These are phyloP conservation scores for Conus ventricosus DNA, from an alignment of 1,140 invertebrate genomes.

Conservation along the genomic window DNA sequence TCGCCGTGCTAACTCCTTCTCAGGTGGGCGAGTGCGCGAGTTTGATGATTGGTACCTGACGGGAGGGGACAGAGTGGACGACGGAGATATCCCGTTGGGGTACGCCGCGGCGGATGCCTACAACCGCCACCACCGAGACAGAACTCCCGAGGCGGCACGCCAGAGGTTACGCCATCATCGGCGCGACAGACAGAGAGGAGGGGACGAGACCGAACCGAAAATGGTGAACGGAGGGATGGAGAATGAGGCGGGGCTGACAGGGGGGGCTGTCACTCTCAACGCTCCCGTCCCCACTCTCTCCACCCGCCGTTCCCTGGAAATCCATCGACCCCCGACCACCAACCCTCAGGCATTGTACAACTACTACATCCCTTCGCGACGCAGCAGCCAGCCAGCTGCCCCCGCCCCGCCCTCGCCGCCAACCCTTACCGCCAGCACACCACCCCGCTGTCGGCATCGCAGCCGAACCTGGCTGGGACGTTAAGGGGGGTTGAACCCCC, in stretches of 20 bases:
- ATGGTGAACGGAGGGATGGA: slow-evolving; percentile 46
- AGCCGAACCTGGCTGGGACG: neutral
- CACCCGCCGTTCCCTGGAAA: neutral
- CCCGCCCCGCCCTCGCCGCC: slow-evolving; percentile 8
- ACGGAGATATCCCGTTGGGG: slow-evolving; percentile 64
- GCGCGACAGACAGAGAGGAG: slow-evolving; percentile 40
- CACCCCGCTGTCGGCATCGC: neutral
- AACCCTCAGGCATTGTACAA: slow-evolving; percentile 41
- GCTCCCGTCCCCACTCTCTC: no score
- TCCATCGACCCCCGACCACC: neutral
- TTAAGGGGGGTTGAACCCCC: neutral
- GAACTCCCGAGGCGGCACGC: slow-evolving; percentile 14
- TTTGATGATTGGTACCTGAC: slow-evolving; percentile 65
- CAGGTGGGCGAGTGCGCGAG: slow-evolving; percentile 57
- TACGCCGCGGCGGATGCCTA: slow-evolving; percentile 67
- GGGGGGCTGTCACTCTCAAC: neutral
- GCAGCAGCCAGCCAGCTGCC: slow-evolving; percentile 33
- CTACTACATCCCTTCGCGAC: slow-evolving; percentile 48
- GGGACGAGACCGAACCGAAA: slow-evolving; percentile 37
- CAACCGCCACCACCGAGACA: slow-evolving; percentile 31
- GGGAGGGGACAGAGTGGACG: slow-evolving; percentile 49
- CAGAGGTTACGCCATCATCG: slow-evolving; percentile 34
- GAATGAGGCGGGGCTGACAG: slow-evolving; percentile 43
- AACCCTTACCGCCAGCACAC: slow-evolving; percentile 33
- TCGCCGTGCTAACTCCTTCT: slow-evolving; percentile 68